Conservation (phyloP, 1,140 invertebrate genomes). For the Tetranychus urticae region DNA sequence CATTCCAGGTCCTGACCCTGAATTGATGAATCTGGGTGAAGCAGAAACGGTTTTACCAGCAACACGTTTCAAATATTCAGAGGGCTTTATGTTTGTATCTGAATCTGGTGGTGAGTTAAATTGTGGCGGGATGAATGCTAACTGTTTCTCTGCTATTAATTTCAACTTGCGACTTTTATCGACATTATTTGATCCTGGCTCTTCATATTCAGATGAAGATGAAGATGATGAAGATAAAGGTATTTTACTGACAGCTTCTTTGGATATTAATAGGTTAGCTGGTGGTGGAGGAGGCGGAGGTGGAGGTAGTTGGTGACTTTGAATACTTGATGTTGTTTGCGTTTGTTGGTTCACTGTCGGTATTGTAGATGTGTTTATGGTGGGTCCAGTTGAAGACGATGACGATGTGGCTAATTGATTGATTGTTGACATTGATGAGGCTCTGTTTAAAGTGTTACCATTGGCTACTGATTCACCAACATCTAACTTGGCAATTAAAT, state of each 20-base stretch:
- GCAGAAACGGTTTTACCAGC: slow-evolving; percentile 19
- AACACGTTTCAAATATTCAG: slow-evolving; percentile 63
- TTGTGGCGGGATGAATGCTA: slow-evolving; percentile 56
- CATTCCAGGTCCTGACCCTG: not conserved
- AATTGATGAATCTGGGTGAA: not conserved
- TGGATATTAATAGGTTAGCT: not conserved
- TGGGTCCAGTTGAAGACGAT: not conserved
- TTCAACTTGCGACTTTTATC: not conserved
- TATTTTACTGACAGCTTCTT: not conserved
- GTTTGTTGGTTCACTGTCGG: slow-evolving; percentile 3
- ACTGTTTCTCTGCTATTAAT: not conserved
- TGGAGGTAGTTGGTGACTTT: slow-evolving; percentile 34
- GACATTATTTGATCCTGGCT: not conserved
- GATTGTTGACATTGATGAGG: not conserved
- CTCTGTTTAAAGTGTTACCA: not conserved
- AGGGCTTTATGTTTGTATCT: slow-evolving; percentile 64
- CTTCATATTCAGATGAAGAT: not conserved
- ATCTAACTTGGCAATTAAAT: not conserved
- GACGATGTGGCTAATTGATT: not conserved
- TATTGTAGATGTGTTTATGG: not conserved
- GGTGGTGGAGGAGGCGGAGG: slow-evolving; percentile 27
- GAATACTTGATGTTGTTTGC: slow-evolving; percentile 11
- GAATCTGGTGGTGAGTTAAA: slow-evolving; percentile 38
- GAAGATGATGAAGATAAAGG: too few relatives aligned
- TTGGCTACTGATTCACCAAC: not conserved